phyloP scores from a whole-genome alignment of 2,888 invertebrate species.

The Acanthosepion lycidas region DNA sequence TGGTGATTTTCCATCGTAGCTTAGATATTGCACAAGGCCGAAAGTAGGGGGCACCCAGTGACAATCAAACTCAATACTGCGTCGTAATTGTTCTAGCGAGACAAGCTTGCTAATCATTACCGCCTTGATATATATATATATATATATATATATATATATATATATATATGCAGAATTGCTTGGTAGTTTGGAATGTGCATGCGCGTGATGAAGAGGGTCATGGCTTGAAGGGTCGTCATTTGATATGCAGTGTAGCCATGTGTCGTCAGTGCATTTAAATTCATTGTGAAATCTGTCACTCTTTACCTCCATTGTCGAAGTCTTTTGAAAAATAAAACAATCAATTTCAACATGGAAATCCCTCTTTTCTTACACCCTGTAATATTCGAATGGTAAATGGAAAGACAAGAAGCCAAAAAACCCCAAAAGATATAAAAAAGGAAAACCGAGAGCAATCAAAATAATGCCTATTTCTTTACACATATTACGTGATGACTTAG shows the following conservation, averaged over 20 bases:
- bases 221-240: background rate
- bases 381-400: background rate
- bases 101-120: no score
- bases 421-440: background rate
- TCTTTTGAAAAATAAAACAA: background rate
- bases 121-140: no score
- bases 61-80: no score
- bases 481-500: background rate
- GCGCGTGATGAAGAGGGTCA: no score
- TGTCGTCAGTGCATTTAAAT: background rate
- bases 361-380: background rate
- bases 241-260: background rate
- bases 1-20: no score
- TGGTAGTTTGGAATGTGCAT: no score
- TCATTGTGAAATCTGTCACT: background rate
- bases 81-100: no score
- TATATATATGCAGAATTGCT: no score
- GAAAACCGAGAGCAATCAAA: background rate
- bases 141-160: no score
- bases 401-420: background rate
- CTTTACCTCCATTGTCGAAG: background rate
- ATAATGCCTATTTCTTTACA: background rate
- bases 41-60: no score
- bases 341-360: background rate
- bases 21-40: no score